Base-by-base conservation (phyloP, 2,888 invertebrate species). In the Drosophila helvetica region DNA sequence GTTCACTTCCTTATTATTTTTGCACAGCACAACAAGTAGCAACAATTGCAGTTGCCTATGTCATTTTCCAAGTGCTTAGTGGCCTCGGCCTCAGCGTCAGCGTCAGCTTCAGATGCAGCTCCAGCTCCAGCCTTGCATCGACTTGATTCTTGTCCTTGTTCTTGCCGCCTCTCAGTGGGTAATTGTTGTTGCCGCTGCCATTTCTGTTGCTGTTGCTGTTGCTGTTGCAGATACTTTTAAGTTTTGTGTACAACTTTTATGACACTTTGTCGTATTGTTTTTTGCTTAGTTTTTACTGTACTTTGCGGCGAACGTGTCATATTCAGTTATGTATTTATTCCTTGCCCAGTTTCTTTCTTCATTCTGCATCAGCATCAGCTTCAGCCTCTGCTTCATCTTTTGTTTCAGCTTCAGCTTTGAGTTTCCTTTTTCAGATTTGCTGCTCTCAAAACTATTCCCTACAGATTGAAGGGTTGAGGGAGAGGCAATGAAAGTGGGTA, bases 211-310 rank as follows among this genome's bases (percentile, higher is more conserved):
- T 12, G 52, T 55, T 60, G 52, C 46, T 57, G 63, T 46, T 68
- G 38, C 63, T 75, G 77, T 72, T 78, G 86, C 86, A 80, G 75
- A 77, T 79, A 80, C 84, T 84, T 83, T 86, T 73, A 80, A 86
- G 85, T 86, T 86, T 80, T 83, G 86, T 85, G 74, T 85, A 86
- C 85, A 86, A 86, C 86, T 86, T 86, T 86, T 83, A 83, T 87
- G 86, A 87, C 86, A 86, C 86, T 86, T 86, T 86, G 88, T 85
- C 82, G 77, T 82, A 79, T 87, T 87, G 87, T 52, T 67, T 59
- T 60, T 70, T 59, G 53, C 67, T 54, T 66, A 50, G 45, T 54
- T 60, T 42, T 47, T 62, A 5, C 38, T 77, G 59, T 82, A 80
- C 86, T 79, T 84, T 86, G 83, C 77, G 79, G 76, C 74, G 77